Evolutionary conservation across 2,888 invertebrate genomes (phyloP), one percentile per base, ranked within the genome.

Genomic region (Perizoma flavofasciatum): DNA sequence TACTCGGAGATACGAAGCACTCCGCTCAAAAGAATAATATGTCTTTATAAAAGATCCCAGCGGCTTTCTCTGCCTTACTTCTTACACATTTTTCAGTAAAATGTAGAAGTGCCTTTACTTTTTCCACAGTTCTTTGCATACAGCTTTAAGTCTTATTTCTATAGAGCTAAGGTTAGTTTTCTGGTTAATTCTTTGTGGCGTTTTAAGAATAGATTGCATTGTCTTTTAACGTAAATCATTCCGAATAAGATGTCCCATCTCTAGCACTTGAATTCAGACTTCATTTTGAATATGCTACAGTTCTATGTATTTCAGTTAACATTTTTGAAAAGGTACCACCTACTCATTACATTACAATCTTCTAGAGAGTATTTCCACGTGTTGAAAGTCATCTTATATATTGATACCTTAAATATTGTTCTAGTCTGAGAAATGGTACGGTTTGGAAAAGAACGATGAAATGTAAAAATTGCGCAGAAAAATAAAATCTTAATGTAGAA

Each of bases 1-100:
- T 89, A 90, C 84, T 66, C 49, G 78, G 76, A 76, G 81, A 84
- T 85, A 86, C 79, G 79, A 84, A 87, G 80, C 86, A 82, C 77
- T 82, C 80, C 78, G 79, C 81, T 89, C 89, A 88, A 89, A 91
- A 89, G 91, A 91, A 90, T 90, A 90, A 91, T 91, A 90, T 88
- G 88, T 91, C 91, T 91, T 90, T 91, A 91, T 91, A 90, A 85
- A 82, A 82, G 83, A 88, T 87, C 85, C 22, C 83, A 81, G 77
- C 77, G 83, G 88, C 88, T 88, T 89, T 89, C 85, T 85, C 77
- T 83, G 87, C 86, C 83, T 86, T 85, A 88, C 86, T 87, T 78
- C 79, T 79, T 88, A 84, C 86, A 86, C 88, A 87, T 87, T 89
- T 87, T 90, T 88, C 89, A 89, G 86, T 89, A 81, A 89, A 90